Evolutionary conservation across 1,140 invertebrate genomes (phyloP).

Genomic region (Magallana gigas): DNA sequence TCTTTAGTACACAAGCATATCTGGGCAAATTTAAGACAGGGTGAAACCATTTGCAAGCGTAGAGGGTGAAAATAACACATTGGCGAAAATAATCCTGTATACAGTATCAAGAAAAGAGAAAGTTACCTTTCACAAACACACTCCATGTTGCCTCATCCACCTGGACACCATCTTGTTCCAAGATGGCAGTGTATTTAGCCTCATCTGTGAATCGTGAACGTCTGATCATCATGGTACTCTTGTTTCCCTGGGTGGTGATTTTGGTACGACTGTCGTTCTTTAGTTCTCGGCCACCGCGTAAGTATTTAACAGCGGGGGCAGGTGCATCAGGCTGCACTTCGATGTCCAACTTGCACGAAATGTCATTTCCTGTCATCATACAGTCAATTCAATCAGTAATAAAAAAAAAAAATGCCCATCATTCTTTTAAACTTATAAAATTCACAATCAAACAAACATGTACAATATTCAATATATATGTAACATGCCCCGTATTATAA

Average conservation of each 20-base stretch:
- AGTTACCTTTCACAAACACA: conserved; percentile 95
- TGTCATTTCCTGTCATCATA: conserved; percentile 69
- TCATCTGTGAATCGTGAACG: conserved; percentile 98
- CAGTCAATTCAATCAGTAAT: too few species aligned
- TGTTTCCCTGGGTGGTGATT: conserved; percentile 85
- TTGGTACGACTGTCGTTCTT: conserved; percentile 74
- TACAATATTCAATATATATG: too few species aligned
- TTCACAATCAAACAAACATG: too few species aligned
- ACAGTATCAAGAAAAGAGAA: neutral
- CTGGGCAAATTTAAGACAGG: too few species aligned
- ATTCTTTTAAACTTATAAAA: too few species aligned
- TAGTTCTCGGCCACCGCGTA: conserved; percentile 70
- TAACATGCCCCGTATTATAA: too few species aligned
- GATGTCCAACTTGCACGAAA: conserved; percentile 67
- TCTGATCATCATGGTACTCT: conserved; percentile 94
- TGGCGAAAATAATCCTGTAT: too few species aligned
- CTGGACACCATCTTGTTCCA: conserved; percentile 96
- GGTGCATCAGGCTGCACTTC: conserved; percentile 66
- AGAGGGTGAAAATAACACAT: too few species aligned
- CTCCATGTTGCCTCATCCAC: conserved; percentile 89
- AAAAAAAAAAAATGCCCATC: too few species aligned
- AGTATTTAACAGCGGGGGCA: conserved; percentile 69
- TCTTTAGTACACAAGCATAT: too few species aligned
- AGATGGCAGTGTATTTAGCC: conserved; percentile 95
- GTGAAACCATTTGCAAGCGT: too few species aligned